A percentile compares a stretch with the other conserved stretches of the same genome.
phyloP scores from a whole-genome alignment of 2,113 vertebrate species.

The Pseudois nayaur region DNA sequence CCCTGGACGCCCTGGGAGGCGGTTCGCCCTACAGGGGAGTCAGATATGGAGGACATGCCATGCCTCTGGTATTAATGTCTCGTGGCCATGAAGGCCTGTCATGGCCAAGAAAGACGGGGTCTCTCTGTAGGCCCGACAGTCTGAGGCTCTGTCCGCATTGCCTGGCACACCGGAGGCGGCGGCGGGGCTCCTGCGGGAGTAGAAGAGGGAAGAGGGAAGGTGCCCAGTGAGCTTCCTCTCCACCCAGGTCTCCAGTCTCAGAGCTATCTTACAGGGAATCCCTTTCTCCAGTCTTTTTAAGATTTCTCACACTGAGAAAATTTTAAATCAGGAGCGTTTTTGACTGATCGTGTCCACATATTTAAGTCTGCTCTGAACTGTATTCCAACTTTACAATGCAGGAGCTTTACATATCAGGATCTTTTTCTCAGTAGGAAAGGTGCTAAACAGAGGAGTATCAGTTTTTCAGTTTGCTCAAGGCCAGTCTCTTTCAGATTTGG shows the following conservation, averaged over 20 bases:
- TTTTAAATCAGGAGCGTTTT: neutral
- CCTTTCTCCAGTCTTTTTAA: rapidly evolving
- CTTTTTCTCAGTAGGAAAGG: neutral
- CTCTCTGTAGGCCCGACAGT: neutral
- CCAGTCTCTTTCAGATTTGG: neutral
- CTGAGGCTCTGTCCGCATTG: neutral
- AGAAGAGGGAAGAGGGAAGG: neutral
- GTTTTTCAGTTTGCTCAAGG: neutral
- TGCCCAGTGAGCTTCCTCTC: too few species aligned
- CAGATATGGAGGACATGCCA: neutral
- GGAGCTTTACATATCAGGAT: neutral
- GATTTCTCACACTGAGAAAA: neutral
- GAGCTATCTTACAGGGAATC: neutral
- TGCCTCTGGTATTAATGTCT: neutral
- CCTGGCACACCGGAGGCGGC: rapidly evolving
- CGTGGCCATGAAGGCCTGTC: neutral
- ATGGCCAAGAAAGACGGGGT: neutral
- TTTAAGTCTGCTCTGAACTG: neutral
- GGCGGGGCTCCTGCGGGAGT: too few species aligned
- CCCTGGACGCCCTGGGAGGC: neutral
- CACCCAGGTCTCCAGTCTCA: neutral
- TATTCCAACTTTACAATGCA: neutral
- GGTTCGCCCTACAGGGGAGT: neutral
- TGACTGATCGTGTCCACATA: neutral
- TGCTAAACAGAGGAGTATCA: neutral